Evolutionary conservation across 1,140 invertebrate species (phyloP).

Genomic region (Temnothorax nylanderi): DNA sequence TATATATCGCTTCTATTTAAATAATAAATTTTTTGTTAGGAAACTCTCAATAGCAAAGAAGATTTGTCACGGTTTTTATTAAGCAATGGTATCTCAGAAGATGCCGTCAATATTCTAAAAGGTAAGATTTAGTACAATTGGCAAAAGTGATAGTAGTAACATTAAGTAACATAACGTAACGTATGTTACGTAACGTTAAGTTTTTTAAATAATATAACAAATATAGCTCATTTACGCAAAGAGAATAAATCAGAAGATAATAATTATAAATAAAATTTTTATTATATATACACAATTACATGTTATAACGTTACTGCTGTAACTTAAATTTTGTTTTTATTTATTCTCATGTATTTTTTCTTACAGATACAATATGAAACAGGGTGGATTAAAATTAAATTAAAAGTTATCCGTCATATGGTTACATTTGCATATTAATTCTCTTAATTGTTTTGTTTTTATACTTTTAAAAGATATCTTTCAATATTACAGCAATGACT

Average conservation of each 20-base stretch:
- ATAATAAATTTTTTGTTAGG: neutral
- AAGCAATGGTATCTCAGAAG: neutral
- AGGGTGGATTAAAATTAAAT: neutral
- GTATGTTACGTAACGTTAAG: too few species aligned
- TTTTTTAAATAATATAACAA: too few species aligned
- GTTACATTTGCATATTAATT: neutral
- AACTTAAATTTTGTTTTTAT: neutral
- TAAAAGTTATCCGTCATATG: neutral
- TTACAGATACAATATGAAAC: neutral
- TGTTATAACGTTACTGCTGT: neutral
- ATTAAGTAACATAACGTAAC: too few species aligned
- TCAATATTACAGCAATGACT: neutral
- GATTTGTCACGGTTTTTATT: neutral
- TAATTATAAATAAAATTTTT: neutral
- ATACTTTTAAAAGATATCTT: neutral
- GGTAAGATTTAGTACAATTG: neutral
- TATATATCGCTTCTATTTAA: neutral
- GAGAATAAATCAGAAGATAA: neutral
- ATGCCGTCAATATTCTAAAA: neutral
- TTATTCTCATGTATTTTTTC: neutral
- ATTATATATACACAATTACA: neutral
- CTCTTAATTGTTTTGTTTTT: neutral
- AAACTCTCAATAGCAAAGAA: neutral
- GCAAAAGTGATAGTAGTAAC: too few species aligned
- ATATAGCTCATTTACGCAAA: too few species aligned